Conservation (phyloP, 2,888 invertebrate genomes). For the Norana najaformis region DNA sequence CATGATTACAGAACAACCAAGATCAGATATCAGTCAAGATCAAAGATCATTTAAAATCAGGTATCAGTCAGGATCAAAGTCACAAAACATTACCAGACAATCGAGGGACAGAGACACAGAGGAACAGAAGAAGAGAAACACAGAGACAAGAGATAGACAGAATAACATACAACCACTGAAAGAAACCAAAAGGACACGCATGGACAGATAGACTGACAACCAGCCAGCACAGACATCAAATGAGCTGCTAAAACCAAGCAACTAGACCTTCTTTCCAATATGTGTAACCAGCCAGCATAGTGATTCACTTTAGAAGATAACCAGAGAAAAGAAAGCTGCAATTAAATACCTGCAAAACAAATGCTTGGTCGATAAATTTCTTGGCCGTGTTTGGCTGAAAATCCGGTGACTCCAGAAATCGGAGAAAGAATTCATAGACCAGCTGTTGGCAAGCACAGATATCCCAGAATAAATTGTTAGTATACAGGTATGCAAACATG, state of each 20-base stretch:
- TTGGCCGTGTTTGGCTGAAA: conserved; percentile 94
- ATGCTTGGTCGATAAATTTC: conserved; percentile 96
- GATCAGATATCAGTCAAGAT: background rate
- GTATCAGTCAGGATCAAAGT: background rate
- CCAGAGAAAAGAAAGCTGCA: background rate
- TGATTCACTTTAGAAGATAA: background rate
- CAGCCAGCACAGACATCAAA: background rate
- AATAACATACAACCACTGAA: background rate
- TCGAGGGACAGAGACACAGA: background rate
- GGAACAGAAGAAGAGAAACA: background rate
- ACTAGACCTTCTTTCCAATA: background rate
- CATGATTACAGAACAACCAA: background rate
- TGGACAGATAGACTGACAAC: background rate
- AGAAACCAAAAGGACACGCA: background rate
- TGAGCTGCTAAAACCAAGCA: background rate
- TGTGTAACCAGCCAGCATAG: background rate
- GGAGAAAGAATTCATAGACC: conserved; percentile 75
- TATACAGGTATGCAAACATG: background rate
- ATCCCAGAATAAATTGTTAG: background rate
- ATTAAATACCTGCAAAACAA: conserved; percentile 91
- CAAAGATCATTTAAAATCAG: background rate
- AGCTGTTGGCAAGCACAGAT: conserved; percentile 8
- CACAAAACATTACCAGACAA: background rate
- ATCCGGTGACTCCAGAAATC: conserved; percentile 96
- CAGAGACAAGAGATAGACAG: background rate